Evolutionary conservation across 92 coral and sea anemone genomes (phyloP), one percentile per base, ranked within the genome.

Genomic region (Virgularia gustaviana): DNA sequence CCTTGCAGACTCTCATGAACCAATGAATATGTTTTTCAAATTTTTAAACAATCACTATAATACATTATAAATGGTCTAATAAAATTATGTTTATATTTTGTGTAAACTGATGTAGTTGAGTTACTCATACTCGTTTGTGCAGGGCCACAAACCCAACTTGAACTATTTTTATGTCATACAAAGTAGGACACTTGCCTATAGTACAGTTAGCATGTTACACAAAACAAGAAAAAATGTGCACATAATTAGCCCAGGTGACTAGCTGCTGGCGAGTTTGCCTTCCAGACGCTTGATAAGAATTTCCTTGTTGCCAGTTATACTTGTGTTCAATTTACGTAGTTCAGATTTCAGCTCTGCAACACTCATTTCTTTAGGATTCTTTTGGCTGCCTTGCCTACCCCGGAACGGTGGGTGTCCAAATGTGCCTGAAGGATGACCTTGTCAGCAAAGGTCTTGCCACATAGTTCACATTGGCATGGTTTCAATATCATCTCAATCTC

Each of bases 1-100:
- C 85, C 77, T 82, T 85, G 37, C 81, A 79, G 19, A 65, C 78
- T 18, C 78, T 84, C 16, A 84, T 79, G 85, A 79, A 73, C 72
- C 44, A 63, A 72, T n/a, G n/a, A n/a, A n/a, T n/a, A n/a, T n/a
- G n/a, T n/a, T n/a, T n/a, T n/a, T n/a, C n/a, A n/a, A n/a, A n/a
- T n/a, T n/a, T n/a, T n/a, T n/a, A n/a, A n/a, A n/a, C n/a, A n/a
- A n/a, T n/a, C n/a, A n/a, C n/a, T n/a, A n/a, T n/a, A n/a, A n/a
- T n/a, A n/a, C n/a, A n/a, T n/a, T n/a, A n/a, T n/a, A n/a, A n/a
- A n/a, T n/a, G n/a, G n/a, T n/a, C n/a, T n/a, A n/a, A n/a, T n/a
- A n/a, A n/a, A n/a, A n/a, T n/a, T n/a, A n/a, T n/a, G n/a, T n/a
- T n/a, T n/a, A n/a, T n/a, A n/a, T n/a, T n/a, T n/a, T n/a, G n/a